A percentile compares a stretch with the other conserved stretches of the same genome.
Conservation (phyloP, 2,888 invertebrate species). For the Cataglyphis cursor region DNA sequence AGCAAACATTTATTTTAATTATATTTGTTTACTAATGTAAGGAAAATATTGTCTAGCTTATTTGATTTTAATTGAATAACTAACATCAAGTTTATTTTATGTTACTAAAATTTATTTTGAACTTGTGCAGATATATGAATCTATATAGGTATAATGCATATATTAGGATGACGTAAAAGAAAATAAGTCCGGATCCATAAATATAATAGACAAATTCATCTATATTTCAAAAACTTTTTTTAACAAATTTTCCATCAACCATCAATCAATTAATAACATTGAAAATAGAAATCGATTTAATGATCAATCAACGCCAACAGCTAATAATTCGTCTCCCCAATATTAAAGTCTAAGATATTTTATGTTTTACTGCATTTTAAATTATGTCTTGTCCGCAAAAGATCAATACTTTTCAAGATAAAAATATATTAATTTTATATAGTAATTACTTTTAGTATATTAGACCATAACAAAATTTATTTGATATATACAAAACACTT, state of each 20-base stretch:
- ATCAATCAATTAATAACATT: slow-evolving; percentile 45
- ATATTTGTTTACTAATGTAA: not conserved
- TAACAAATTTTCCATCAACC: not conserved
- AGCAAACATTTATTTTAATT: slow-evolving; percentile 2
- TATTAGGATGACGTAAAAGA: not conserved
- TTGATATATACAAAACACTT: too few relatives aligned
- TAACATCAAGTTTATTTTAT: not conserved
- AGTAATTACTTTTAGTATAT: not conserved
- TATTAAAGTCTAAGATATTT: not conserved
- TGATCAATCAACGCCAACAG: slow-evolving; percentile 11
- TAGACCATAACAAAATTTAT: too few relatives aligned
- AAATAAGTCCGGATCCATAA: not conserved
- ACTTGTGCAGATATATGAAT: too few relatives aligned
- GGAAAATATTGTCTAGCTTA: not conserved
- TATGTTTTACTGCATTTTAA: not conserved
- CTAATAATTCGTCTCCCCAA: not conserved
- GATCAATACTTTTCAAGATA: not conserved
- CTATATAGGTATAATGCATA: not conserved
- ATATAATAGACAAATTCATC: not conserved
- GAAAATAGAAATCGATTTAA: slow-evolving; percentile 21
- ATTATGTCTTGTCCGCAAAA: not conserved
- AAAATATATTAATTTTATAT: not conserved
- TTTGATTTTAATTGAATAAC: not conserved
- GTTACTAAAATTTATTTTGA: slow-evolving; percentile 3
- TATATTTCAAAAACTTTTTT: not conserved